These are phyloP conservation scores for Ptyas mucosa DNA, from an alignment of 2,113 vertebrate genomes.

Conservation along the genomic window DNA sequence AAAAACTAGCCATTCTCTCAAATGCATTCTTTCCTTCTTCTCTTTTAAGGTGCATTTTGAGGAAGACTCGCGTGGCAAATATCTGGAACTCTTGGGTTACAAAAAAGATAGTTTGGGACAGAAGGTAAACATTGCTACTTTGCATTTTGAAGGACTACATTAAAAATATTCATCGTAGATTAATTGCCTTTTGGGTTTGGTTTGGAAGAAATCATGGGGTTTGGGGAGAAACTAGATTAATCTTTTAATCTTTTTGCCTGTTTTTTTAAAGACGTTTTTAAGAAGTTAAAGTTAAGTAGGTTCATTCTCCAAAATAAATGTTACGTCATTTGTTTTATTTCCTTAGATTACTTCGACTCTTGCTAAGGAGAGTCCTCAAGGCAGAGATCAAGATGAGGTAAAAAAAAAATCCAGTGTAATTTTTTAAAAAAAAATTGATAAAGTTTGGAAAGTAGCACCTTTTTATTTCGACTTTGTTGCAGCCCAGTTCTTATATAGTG, in stretches of 20 bases:
- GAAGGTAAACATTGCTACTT: conserved; percentile 74
- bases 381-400: conserved; percentile 71
- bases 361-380: conserved; percentile 58
- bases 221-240: neutral
- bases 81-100: conserved; percentile 91
- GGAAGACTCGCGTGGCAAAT: conserved; percentile 84
- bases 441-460: neutral
- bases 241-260: neutral
- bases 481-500: neutral
- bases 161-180: neutral
- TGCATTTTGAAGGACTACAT: neutral
- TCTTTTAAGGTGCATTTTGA: conserved; percentile 84
- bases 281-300: conserved; percentile 1
- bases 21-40: neutral
- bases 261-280: neutral
- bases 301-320: conserved; percentile 9
- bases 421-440: neutral
- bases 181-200: neutral
- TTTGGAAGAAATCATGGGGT: neutral
- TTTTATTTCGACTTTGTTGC: neutral
- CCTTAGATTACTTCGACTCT: conserved; percentile 81
- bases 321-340: conserved; percentile 18
- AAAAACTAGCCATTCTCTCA: neutral
- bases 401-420: conserved; percentile 18
- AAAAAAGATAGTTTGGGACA: conserved; percentile 84